These are phyloP conservation scores for Megalopta genalis DNA, from an alignment of 1,140 invertebrate genomes.

Conservation along the genomic window DNA sequence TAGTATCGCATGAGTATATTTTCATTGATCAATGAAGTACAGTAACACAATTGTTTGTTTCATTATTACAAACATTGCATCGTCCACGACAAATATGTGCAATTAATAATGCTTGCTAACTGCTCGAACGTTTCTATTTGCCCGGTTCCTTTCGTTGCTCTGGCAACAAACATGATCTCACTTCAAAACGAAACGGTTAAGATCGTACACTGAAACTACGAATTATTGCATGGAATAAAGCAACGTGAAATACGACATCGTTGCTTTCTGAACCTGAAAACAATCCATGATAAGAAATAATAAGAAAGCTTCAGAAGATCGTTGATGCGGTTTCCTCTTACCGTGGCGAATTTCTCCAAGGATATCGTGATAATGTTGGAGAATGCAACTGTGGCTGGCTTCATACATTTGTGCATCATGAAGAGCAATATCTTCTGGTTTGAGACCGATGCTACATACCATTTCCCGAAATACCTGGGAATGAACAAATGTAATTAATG, in stretches of 20 bases:
- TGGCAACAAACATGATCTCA: too few relatives aligned
- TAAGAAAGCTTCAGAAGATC: too few relatives aligned
- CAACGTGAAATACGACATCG: not conserved
- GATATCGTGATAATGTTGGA: not conserved
- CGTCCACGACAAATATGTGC: too few relatives aligned
- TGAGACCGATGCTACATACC: not conserved
- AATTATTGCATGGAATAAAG: not conserved
- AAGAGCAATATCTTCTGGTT: not conserved
- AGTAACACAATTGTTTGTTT: too few relatives aligned
- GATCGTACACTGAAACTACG: not conserved
- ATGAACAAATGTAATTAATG: too few relatives aligned
- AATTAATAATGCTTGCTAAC: too few relatives aligned
- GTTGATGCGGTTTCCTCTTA: not conserved
- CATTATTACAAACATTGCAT: too few relatives aligned
- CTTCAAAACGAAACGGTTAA: too few relatives aligned
- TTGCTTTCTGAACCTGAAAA: not conserved
- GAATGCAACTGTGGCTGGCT: not conserved
- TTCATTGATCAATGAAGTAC: too few relatives aligned
- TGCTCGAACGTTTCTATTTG: too few relatives aligned
- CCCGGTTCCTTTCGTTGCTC: too few relatives aligned
- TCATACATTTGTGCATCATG: not conserved
- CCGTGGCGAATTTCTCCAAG: not conserved
- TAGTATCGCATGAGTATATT: too few relatives aligned
- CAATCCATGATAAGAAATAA: not conserved
- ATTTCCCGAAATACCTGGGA: not conserved